Conservation (phyloP, 2,888 invertebrate species). For the Chrysolina haemoptera region DNA sequence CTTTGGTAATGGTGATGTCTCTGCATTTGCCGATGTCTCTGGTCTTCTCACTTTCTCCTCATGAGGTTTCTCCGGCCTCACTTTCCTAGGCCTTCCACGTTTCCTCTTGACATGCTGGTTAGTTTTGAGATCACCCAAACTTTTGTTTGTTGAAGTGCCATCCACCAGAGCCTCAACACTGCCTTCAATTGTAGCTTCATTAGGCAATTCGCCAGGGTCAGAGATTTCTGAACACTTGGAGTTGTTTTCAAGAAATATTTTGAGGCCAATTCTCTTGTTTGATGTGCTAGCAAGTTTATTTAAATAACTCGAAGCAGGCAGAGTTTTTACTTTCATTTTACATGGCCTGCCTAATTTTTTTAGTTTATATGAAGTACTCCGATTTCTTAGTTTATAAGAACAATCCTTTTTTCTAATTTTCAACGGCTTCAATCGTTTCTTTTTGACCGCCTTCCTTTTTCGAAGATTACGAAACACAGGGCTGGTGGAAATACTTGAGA, state of each 20-base stretch:
- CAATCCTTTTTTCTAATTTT: neutral
- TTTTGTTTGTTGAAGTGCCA: neutral
- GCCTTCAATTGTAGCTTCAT: no score
- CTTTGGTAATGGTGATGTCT: no score
- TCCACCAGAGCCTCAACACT: no score
- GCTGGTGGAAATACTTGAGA: no score
- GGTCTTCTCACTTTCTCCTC: neutral
- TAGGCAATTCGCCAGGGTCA: neutral
- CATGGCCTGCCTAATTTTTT: neutral
- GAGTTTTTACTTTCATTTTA: neutral
- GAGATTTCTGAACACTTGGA: neutral
- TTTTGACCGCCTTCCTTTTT: neutral
- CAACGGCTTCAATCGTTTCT: neutral
- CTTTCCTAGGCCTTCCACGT: slow-evolving; percentile 5
- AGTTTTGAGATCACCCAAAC: neutral
- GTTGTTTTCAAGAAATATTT: neutral
- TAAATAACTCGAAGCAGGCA: no score
- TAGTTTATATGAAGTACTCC: no score
- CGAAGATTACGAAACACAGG: neutral
- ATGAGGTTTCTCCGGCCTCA: neutral
- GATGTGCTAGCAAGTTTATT: neutral
- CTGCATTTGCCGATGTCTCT: no score
- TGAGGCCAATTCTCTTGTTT: neutral
- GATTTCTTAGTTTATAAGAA: neutral
- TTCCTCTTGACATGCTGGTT: neutral